Conservation (phyloP, 2,797 vertebrate species). For the Sphenopsis melanotis region DNA sequence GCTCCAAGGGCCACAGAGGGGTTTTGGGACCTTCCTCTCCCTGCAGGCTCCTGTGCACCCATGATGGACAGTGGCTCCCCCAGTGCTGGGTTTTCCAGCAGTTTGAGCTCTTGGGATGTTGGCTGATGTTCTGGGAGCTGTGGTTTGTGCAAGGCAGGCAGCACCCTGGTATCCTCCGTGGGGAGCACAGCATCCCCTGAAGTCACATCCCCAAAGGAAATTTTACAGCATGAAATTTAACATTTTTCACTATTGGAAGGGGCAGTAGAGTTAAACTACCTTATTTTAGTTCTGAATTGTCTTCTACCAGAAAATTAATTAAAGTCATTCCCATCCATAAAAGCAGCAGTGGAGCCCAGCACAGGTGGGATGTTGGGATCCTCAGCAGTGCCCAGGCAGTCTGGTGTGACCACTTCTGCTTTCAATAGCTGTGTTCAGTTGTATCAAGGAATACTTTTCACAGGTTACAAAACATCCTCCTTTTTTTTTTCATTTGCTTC, state of each 20-base stretch:
- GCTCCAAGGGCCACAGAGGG: background rate
- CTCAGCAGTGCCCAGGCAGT: background rate
- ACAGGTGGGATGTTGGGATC: background rate
- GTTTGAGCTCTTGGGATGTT: rapidly evolving
- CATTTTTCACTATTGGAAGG: background rate
- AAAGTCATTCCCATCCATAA: background rate
- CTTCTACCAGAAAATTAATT: background rate
- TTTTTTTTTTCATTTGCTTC: background rate
- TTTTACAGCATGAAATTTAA: background rate
- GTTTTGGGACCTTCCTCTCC: rapidly evolving
- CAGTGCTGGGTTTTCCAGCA: background rate
- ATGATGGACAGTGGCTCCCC: rapidly evolving
- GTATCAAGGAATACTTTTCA: background rate
- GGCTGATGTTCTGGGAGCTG: background rate
- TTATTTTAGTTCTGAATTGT: background rate
- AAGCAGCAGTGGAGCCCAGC: background rate
- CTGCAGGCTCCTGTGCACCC: background rate
- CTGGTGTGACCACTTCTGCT: background rate
- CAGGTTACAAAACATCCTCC: background rate
- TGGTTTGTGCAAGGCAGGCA: background rate
- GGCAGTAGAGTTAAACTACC: background rate
- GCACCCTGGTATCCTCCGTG: rapidly evolving
- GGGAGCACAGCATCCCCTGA: background rate
- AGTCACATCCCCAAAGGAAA: background rate
- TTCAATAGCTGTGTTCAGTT: background rate